Base-by-base conservation (phyloP, 2,113 vertebrate species). In the Osmerus mordax region DNA sequence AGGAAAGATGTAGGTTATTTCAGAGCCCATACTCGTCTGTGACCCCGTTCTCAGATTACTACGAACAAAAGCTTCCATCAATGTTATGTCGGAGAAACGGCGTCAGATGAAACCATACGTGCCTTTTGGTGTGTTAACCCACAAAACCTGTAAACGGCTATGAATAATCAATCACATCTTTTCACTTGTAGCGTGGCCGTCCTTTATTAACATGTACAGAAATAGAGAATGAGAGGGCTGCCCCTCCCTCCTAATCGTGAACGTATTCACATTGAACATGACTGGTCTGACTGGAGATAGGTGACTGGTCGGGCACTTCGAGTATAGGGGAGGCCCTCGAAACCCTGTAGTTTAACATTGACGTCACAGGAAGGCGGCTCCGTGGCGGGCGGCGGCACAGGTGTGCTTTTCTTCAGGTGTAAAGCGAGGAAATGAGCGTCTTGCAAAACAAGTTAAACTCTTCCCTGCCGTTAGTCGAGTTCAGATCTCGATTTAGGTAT, bases 361-460 rank as follows among this genome's bases (percentile, higher is more conserved):
- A 87, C 87, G 85, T 72, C 62, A 21, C 0, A 3, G 1, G 36
- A 8, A 83, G 91, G 89, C 80, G 86, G 73, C 60, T 63, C 74
- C 77, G 23, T 11, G 19, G 3, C 41, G 41, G 19, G 3, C 41
- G 41, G 41, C 41, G 9, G 9, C 68, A 18, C 89, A 90, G 89
- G 89, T 91, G 71, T 82, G 53, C 67, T 56, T 52, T 62, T 8
- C 15, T n/a, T 16, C 86, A 89, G 85, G 84, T 87, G 84, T 62
- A 51, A 23, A 32, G 55, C 28, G 54, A 59, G 41, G 71, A 76
- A 73, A 87, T 81, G 85, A 70, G 74, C 62, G 70, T 51, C n/a
- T 60, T 69, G 78, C 69, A 71, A 65, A 85, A 61, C 65, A 51
- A 28, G 75, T 47, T 0, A 0, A 23, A 41, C 2, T 3, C 19